phyloP scores from a whole-genome alignment of 2,888 invertebrate genomes.

The Glomeris marginata region DNA sequence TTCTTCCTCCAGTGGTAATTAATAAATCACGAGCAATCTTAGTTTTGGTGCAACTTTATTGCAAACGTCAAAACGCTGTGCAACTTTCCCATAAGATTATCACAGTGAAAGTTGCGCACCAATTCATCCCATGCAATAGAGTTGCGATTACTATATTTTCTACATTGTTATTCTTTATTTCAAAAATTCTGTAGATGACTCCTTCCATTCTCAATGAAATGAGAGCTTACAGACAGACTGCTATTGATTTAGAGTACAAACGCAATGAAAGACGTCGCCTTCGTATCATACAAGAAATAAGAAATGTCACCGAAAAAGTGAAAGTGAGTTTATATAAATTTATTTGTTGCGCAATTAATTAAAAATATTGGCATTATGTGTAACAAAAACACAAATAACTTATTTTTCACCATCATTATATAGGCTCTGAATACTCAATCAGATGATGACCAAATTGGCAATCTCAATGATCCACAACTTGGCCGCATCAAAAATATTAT shows the following conservation, averaged over 20 bases:
- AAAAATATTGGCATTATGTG: conserved; percentile 6
- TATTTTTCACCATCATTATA: too few relatives aligned
- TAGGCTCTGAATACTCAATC: too few relatives aligned
- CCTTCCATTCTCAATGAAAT: conserved; percentile 47
- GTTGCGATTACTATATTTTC: not conserved
- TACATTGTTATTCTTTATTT: conserved; percentile 22
- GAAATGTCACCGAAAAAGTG: not conserved
- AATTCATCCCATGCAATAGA: too few relatives aligned
- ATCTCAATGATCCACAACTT: too few relatives aligned
- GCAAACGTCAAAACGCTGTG: too few relatives aligned
- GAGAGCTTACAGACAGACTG: conserved; percentile 48
- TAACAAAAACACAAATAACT: too few relatives aligned
- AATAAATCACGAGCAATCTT: conserved; percentile 7
- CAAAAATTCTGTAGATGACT: conserved; percentile 39
- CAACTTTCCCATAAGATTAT: too few relatives aligned
- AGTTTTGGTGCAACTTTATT: not conserved
- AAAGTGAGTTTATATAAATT: not conserved
- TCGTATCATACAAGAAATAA: conserved; percentile 20
- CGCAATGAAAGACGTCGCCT: conserved; percentile 17
- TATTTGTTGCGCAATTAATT: conserved; percentile 8
- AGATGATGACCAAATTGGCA: too few relatives aligned
- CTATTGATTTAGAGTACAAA: conserved; percentile 42
- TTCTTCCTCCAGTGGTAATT: conserved; percentile 61
- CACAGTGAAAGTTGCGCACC: too few relatives aligned
- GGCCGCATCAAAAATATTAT: too few relatives aligned